A percentile compares a stretch with the other conserved stretches of the same genome.
These are phyloP conservation scores for Zeuzera pyrina DNA, from an alignment of 2,888 invertebrate genomes.

Conservation along the genomic window DNA sequence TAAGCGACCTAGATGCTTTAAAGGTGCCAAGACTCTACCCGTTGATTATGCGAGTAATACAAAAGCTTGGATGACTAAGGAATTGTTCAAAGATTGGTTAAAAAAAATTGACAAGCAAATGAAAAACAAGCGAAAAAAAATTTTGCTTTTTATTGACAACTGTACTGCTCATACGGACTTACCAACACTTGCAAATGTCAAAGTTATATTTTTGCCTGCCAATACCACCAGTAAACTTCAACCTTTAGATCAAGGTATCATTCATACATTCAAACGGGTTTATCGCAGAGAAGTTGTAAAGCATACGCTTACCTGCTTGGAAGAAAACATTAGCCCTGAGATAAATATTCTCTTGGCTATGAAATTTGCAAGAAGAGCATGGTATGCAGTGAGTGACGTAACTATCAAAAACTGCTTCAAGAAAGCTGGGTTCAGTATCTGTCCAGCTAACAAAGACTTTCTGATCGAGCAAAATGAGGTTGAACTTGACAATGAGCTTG, in stretches of 20 bases:
- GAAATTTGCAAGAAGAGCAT: no score
- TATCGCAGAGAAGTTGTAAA: no score
- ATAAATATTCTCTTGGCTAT: no score
- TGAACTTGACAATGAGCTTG: no score
- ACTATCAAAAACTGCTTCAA: no score
- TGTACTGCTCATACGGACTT: neutral
- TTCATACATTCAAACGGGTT: neutral
- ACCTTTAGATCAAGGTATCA: neutral
- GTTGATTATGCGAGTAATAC: slow-evolving; percentile 8
- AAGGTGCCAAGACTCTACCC: slow-evolving; percentile 2
- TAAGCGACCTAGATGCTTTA: slow-evolving; percentile 2
- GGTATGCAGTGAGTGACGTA: no score
- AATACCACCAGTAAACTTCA: neutral
- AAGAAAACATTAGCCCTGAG: no score
- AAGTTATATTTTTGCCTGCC: no score
- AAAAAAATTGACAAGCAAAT: slow-evolving; percentile 11
- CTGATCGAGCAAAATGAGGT: no score
- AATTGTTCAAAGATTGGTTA: slow-evolving; percentile 10
- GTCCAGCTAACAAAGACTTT: no score
- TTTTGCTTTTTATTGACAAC: neutral
- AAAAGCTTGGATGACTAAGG: slow-evolving; percentile 12
- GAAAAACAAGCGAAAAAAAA: slow-evolving; percentile 9
- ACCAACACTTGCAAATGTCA: neutral
- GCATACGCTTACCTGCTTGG: no score
- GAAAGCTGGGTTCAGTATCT: no score